Evolutionary conservation across 2,888 invertebrate genomes (phyloP).

Genomic region (Athetis lepigone): DNA sequence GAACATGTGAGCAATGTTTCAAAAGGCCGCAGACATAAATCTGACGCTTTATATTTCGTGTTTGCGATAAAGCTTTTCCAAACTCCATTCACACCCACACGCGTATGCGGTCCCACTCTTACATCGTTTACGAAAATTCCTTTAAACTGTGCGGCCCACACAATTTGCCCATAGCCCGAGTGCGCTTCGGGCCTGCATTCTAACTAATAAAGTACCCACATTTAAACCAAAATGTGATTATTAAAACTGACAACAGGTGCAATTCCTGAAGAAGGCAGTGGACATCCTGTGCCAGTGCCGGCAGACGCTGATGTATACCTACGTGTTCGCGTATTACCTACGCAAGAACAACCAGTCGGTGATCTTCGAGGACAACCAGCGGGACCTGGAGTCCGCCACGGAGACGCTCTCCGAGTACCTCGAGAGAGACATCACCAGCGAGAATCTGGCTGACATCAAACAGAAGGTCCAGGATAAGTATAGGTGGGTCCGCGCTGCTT

Average conservation of each 20-base stretch:
- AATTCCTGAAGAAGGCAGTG: conserved; percentile 99
- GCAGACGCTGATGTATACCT: conserved; percentile 99
- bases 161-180: no score
- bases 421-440: conserved; percentile 99
- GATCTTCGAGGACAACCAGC: conserved; percentile 99
- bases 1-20: no score
- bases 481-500: conserved; percentile 91
- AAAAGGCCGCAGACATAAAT: no score
- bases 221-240: conserved; percentile 27
- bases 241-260: conserved; percentile 91
- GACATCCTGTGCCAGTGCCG: conserved; percentile 99
- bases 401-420: conserved; percentile 99
- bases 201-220: conserved; percentile 15
- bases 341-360: conserved; percentile 99
- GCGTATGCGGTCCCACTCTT: no score
- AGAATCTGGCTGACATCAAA: conserved; percentile 99
- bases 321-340: conserved; percentile 99
- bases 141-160: no score
- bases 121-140: no score
- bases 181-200: no score
- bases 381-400: conserved; percentile 99
- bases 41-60: no score
- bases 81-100: no score
- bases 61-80: no score
- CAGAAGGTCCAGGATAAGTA: conserved; percentile 99